phyloP scores from a whole-genome alignment of 1,140 invertebrate genomes.

The Batillaria attramentaria region DNA sequence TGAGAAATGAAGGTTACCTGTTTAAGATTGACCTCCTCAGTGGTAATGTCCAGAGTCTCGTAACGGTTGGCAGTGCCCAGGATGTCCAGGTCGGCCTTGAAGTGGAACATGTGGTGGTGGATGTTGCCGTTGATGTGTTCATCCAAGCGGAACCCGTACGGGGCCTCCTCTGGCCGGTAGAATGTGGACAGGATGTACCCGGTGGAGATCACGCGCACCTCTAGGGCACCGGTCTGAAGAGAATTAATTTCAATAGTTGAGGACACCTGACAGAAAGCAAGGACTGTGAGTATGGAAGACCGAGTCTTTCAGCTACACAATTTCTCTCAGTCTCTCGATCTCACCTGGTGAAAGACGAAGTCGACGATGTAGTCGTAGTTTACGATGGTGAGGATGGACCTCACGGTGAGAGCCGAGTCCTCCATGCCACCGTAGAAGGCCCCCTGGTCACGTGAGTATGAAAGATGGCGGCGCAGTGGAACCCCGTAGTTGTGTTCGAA shows the following conservation, averaged over 20 bases:
- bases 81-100: constrained; percentile 58
- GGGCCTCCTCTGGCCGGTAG: constrained; percentile 37
- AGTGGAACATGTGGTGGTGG: constrained; percentile 62
- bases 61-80: constrained; percentile 48
- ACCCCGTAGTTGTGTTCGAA: constrained; percentile 63
- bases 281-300: too few species aligned
- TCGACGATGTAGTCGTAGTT: constrained; percentile 68
- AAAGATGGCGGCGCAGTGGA: constrained; percentile 57
- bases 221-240: constrained; percentile 56
- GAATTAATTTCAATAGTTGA: neutral
- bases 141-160: constrained; percentile 50
- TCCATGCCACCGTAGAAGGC: constrained; percentile 56
- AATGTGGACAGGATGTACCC: constrained; percentile 53
- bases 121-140: constrained; percentile 46
- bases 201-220: constrained; percentile 50
- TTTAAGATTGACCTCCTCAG: constrained; percentile 27
- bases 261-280: neutral
- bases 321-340: neutral
- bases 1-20: too few species aligned
- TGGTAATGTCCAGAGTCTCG: constrained; percentile 53
- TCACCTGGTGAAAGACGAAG: constrained; percentile 60
- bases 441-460: constrained; percentile 32
- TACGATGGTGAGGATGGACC: constrained; percentile 55
- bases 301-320: neutral
- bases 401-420: constrained; percentile 54